Percentiles rank a stretch among this genome's conserved stretches.
Conservation (phyloP, 2,113 vertebrate genomes). For the Parus major region DNA sequence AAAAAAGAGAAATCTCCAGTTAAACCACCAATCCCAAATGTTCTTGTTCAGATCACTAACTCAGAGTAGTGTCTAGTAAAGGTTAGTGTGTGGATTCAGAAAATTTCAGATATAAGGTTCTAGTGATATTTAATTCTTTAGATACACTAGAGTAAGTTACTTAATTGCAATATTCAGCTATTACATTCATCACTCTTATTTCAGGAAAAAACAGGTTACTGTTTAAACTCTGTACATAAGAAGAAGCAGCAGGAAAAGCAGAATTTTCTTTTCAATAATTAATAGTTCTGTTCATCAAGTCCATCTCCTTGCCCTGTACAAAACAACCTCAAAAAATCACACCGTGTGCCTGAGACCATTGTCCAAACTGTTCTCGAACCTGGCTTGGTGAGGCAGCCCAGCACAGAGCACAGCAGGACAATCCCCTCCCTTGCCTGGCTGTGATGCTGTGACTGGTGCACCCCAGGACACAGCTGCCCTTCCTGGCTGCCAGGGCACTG, state of each 20-base stretch:
- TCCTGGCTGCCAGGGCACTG: neutral
- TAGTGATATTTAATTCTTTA: neutral
- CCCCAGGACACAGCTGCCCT: accelerated
- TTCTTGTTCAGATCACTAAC: neutral
- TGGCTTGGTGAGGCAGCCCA: accelerated
- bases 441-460: accelerated
- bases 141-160: neutral
- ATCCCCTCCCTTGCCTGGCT: accelerated
- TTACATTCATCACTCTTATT: accelerated
- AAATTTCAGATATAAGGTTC: neutral
- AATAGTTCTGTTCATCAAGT: neutral
- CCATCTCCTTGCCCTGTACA: neutral
- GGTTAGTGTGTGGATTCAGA: neutral
- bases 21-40: neutral
- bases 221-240: neutral
- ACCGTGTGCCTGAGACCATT: neutral
- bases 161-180: neutral
- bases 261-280: neutral
- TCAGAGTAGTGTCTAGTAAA: neutral
- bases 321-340: neutral
- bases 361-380: neutral
- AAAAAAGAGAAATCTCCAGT: neutral
- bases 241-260: neutral
- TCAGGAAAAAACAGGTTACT: neutral
- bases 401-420: accelerated